Evolutionary conservation across 2,888 invertebrate genomes (phyloP).

Genomic region (Eupithecia insigniata): DNA sequence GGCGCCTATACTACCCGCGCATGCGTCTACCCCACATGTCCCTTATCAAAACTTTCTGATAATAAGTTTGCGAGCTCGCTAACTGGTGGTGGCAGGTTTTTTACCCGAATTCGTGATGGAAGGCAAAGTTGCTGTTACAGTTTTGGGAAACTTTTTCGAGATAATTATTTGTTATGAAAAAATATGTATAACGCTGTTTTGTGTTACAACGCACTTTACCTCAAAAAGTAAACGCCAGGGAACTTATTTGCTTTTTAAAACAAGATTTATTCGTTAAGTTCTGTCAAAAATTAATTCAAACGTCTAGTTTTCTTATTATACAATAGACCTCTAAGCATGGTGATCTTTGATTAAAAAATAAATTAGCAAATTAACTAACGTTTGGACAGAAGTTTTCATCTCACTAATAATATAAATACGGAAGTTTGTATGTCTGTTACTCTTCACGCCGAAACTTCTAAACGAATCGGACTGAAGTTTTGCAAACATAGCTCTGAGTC

Average conservation of each 20-base stretch:
- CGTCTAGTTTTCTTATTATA: neutral
- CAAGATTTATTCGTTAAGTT: neutral
- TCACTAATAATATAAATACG: no score
- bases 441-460: no score
- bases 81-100: slow-evolving; percentile 42
- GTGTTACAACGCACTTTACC: neutral
- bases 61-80: slow-evolving; percentile 41
- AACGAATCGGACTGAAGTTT: no score
- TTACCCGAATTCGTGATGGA: slow-evolving; percentile 40
- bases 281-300: neutral
- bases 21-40: slow-evolving; percentile 46
- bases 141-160: slow-evolving; percentile 33
- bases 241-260: neutral
- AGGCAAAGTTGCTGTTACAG: slow-evolving; percentile 37
- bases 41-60: slow-evolving; percentile 46
- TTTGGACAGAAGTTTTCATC: no score
- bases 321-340: neutral
- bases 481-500: neutral
- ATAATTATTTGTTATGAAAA: slow-evolving; percentile 14
- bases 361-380: no score
- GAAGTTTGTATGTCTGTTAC: no score
- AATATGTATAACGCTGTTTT: neutral
- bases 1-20: slow-evolving; percentile 47
- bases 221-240: neutral
- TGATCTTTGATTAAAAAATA: no score